These are phyloP conservation scores for Ailuropoda melanoleuca DNA, from an alignment of 2,113 vertebrate genomes.

Conservation along the genomic window DNA sequence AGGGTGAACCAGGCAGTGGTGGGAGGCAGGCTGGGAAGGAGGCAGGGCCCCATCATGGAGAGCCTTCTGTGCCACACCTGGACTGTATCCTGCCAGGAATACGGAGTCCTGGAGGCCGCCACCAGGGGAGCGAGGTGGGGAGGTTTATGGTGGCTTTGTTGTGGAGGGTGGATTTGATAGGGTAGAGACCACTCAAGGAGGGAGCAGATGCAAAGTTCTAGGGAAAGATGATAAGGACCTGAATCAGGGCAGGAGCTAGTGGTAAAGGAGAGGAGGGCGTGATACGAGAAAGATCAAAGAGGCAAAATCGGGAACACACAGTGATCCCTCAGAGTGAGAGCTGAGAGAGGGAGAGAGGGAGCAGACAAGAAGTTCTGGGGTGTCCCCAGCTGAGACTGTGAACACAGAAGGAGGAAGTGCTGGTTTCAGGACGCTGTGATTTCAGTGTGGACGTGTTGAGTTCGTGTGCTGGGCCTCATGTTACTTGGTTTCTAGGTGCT, in stretches of 20 bases:
- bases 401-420: neutral
- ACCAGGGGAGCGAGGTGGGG: too few species aligned
- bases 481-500: neutral
- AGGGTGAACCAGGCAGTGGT: neutral
- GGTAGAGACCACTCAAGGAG: neutral
- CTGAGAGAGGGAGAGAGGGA: neutral
- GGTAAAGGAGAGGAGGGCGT: neutral
- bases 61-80: too few species aligned
- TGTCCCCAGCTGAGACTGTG: neutral
- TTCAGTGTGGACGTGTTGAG: neutral
- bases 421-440: rapidly evolving
- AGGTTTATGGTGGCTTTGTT: neutral
- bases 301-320: neutral
- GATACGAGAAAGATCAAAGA: neutral
- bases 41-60: neutral
- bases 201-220: neutral
- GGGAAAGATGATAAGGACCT: neutral
- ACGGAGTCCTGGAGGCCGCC: neutral
- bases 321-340: neutral
- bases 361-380: neutral
- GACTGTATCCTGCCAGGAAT: neutral
- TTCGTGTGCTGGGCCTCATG: too few species aligned
- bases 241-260: neutral
- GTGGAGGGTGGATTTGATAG: neutral
- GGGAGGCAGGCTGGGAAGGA: neutral